Evolutionary conservation across 1,140 invertebrate genomes (phyloP).

Genomic region (Kradibia gibbosae): DNA sequence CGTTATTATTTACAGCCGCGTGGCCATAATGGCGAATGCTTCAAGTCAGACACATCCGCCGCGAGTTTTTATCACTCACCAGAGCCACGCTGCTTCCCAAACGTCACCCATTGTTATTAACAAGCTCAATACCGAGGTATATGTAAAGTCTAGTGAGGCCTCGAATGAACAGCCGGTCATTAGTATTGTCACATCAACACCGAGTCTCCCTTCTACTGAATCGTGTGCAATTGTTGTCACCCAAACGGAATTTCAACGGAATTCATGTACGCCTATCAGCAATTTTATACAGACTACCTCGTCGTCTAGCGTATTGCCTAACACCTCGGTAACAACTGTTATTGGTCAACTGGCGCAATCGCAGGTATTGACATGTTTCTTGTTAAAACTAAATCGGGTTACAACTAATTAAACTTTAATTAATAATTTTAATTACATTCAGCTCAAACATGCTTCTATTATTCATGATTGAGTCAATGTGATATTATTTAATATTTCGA

Average conservation of each 20-base stretch:
- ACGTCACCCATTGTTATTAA: constrained; percentile 72
- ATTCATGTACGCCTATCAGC: constrained; percentile 38
- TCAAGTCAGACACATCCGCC: constrained; percentile 70
- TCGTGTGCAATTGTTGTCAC: constrained; percentile 47
- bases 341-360: not conserved
- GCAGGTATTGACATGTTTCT: not conserved
- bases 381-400: too few relatives aligned
- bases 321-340: constrained; percentile 26
- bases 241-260: constrained; percentile 54
- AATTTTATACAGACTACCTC: constrained; percentile 55
- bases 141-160: constrained; percentile 73
- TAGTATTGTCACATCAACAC: constrained; percentile 56
- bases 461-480: too few relatives aligned
- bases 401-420: too few relatives aligned
- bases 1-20: not conserved
- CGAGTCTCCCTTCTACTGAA: not conserved
- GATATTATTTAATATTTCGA: too few relatives aligned
- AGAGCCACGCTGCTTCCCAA: constrained; percentile 70
- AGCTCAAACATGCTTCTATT: too few relatives aligned
- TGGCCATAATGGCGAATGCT: constrained; percentile 63
- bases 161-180: constrained; percentile 73
- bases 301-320: constrained; percentile 63
- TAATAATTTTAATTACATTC: too few relatives aligned
- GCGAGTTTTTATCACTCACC: constrained; percentile 69
- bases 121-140: constrained; percentile 82